Base-by-base conservation (phyloP, 2,797 vertebrate genomes). In the Urophycis tenuis region DNA sequence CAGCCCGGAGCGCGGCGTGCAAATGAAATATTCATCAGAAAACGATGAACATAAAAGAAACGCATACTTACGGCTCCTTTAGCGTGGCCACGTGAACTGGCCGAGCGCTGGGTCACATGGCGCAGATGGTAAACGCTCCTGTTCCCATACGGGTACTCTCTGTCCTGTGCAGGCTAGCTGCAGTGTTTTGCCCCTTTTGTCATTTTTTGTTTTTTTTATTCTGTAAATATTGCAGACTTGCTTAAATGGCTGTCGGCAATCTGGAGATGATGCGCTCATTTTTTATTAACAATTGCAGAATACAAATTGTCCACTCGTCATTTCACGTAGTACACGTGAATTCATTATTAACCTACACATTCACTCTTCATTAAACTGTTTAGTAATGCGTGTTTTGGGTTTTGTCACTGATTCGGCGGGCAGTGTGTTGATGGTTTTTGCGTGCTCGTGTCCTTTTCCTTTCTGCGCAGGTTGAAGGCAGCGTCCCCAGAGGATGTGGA, bases 401-500 rank as follows among this genome's bases (percentile, higher is more conserved):
- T 29, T 73, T 3, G n/a, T 25, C 22, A 36, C 25, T 25, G 3
- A 29, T 73, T 17, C 4, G 30, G 14, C 17, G 25, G 0, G 25
- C 36, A 39, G 17, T 41, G 36, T 14, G 45, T 17, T 74, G 72
- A 15, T 41, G 41, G 2, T 34, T 5, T 34, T n/a, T n/a, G n/a
- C 3, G 31, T 78, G 15, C 15, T 75, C n/a, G 41, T 22, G 33
- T 75, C 11, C 71, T 75, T 67, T 5, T 71, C 35, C 75, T 19
- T 19, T 0, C 75, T 5, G 82, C 30, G n/a, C 0, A 99, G 97
- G 98, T 90, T 98, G 84, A 98, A 98, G 93, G 82, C 93, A 0
- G 95, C 97, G 75, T 99, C 98, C 79, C 97, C 98, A 32, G 98
- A 99, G 91, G 98, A 99, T 89, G 93, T 98, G 35, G 98, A 99